A percentile compares a stretch with the other conserved stretches of the same genome.
phyloP scores from a whole-genome alignment of 2,113 vertebrate genomes.

The Psilopogon haemacephalus region DNA sequence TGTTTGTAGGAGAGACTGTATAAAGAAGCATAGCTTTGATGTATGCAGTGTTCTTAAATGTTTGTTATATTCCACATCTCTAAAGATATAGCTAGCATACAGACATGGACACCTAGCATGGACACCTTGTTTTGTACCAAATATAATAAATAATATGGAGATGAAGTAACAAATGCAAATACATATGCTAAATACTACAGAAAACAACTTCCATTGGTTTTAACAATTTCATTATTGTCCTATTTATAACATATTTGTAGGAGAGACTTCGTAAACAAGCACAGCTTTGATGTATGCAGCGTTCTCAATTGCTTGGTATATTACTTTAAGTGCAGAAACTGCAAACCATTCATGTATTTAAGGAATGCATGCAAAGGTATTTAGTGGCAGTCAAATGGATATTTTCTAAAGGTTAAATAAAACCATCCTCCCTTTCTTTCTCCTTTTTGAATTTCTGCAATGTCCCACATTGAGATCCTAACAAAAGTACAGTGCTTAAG shows the following conservation, averaged over 20 bases:
- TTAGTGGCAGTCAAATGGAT: not conserved
- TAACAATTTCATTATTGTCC: not conserved
- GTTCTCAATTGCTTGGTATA: not conserved
- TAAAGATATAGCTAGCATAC: not conserved
- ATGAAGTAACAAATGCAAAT: not conserved
- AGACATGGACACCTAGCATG: not conserved
- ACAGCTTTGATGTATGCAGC: not conserved
- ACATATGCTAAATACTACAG: not conserved
- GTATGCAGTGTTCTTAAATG: not conserved
- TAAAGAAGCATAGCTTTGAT: not conserved
- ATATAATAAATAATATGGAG: not conserved
- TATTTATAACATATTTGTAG: not conserved
- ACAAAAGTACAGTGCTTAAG: not conserved
- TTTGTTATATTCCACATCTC: not conserved
- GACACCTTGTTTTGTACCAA: not conserved
- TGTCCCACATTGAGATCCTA: not conserved
- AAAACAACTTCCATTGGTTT: not conserved
- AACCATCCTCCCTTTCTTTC: not conserved
- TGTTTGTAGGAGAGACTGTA: not conserved
- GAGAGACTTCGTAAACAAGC: not conserved
- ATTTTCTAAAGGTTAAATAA: not conserved
- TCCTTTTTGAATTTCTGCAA: not conserved
- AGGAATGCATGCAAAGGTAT: not conserved
- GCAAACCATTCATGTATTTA: not conserved
- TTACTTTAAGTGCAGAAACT: not conserved